A percentile compares a stretch with the other conserved stretches of the same genome.
Evolutionary conservation across 2,113 vertebrate genomes (phyloP).

Genomic region (Trogon melanurus): DNA sequence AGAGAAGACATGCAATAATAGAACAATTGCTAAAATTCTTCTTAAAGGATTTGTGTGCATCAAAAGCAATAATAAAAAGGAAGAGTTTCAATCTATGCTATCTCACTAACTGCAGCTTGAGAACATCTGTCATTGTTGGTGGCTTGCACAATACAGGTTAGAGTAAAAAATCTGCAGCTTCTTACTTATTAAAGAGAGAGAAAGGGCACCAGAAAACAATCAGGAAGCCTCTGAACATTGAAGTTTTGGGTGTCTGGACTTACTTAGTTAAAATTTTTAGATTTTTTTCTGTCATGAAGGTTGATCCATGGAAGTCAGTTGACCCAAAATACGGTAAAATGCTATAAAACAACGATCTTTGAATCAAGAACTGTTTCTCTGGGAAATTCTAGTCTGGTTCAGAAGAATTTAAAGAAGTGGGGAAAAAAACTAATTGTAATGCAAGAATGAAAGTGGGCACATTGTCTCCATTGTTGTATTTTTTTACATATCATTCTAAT

Average conservation of each 20-base stretch:
- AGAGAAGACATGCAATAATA: constrained; percentile 43
- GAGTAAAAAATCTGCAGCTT: constrained; percentile 32
- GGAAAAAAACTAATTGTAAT: neutral
- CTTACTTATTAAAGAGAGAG: constrained; percentile 4
- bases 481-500: neutral
- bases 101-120: constrained; percentile 24
- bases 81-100: constrained; percentile 50
- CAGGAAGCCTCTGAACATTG: constrained; percentile 1
- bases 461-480: neutral
- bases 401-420: neutral
- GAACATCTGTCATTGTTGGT: constrained; percentile 28
- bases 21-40: constrained; percentile 68
- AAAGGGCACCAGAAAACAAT: neutral
- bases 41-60: constrained; percentile 60
- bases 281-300: neutral
- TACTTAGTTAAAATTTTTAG: neutral
- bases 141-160: constrained; percentile 37
- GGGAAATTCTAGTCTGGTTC: neutral
- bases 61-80: constrained; percentile 58
- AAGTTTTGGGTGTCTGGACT: neutral
- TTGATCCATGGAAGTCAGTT: neutral
- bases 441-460: neutral
- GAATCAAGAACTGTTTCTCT: neutral
- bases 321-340: neutral
- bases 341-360: neutral